Conservation (phyloP, 2,888 invertebrate genomes). For the Sarcophaga rosellei region DNA sequence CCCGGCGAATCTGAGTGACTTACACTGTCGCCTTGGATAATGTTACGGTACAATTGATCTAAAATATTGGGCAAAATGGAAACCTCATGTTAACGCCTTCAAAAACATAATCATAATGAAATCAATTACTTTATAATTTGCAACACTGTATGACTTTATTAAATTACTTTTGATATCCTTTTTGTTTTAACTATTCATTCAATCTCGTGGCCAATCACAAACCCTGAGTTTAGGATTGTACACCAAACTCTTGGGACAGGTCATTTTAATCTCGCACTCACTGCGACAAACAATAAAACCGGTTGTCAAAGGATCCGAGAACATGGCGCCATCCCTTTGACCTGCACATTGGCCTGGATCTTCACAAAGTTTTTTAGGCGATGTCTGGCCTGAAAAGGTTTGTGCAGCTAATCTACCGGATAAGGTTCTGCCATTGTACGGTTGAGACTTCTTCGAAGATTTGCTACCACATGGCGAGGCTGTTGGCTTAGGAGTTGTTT, state of each 20-base stretch:
- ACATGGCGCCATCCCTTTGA: conserved; percentile 54
- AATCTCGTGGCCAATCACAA: conserved; percentile 70
- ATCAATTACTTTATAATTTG: too few relatives aligned
- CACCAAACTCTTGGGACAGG: conserved; percentile 53
- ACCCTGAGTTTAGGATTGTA: conserved; percentile 54
- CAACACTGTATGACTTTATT: too few relatives aligned
- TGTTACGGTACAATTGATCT: too few relatives aligned
- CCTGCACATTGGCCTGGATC: conserved; percentile 55
- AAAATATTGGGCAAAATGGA: too few relatives aligned
- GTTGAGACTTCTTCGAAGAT: background rate
- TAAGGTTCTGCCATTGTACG: conserved; percentile 57
- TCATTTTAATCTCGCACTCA: conserved; percentile 57
- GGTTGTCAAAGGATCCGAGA: conserved; percentile 41
- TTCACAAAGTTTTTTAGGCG: conserved; percentile 45
- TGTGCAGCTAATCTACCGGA: background rate
- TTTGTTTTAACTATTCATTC: background rate
- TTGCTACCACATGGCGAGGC: background rate
- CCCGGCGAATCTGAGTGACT: too few relatives aligned
- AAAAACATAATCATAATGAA: too few relatives aligned
- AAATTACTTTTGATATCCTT: background rate
- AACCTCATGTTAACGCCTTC: too few relatives aligned
- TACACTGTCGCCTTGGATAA: too few relatives aligned
- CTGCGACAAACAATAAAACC: conserved; percentile 64
- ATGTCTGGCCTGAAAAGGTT: conserved; percentile 30
- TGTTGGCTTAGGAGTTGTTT: background rate